Evolutionary conservation across 2,888 invertebrate genomes (phyloP).

Genomic region (Lycocerus yunnanus): DNA sequence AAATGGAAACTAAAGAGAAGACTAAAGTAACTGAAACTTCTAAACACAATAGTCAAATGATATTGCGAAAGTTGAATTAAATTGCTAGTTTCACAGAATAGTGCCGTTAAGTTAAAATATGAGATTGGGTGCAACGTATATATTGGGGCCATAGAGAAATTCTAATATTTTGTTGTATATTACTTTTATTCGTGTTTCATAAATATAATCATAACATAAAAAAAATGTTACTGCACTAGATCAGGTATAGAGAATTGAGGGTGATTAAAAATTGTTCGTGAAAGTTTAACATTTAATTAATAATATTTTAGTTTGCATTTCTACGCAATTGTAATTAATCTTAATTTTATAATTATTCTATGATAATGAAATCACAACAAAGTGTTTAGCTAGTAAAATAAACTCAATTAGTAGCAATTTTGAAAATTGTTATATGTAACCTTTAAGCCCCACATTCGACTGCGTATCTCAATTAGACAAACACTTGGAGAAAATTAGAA

Average conservation of each 20-base stretch:
- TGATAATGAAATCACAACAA: slow-evolving; percentile 20
- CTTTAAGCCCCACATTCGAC: background rate
- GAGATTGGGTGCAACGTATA: background rate
- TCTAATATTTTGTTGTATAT: background rate
- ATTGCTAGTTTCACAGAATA: background rate
- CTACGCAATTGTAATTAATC: background rate
- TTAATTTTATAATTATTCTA: slow-evolving; percentile 4
- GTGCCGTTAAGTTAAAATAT: background rate
- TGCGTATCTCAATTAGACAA: slow-evolving; percentile 24
- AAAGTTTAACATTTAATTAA: no score
- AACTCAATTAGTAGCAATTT: slow-evolving; percentile 15
- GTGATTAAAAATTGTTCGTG: no score
- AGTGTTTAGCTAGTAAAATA: slow-evolving; percentile 15
- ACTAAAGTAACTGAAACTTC: slow-evolving; percentile 3
- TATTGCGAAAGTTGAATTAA: background rate
- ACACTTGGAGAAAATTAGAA: slow-evolving; percentile 37
- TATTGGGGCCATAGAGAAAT: background rate
- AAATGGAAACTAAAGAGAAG: slow-evolving; percentile 3
- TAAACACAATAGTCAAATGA: slow-evolving; percentile 3
- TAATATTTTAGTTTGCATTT: background rate
- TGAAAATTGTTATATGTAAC: slow-evolving; percentile 16
- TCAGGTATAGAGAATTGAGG: no score
- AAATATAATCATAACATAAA: no score
- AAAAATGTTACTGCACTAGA: no score
- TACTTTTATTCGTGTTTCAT: background rate